A percentile compares a stretch with the other conserved stretches of the same genome.
phyloP scores from a whole-genome alignment of 2,797 vertebrate species.

The Acropternis orthonyx region DNA sequence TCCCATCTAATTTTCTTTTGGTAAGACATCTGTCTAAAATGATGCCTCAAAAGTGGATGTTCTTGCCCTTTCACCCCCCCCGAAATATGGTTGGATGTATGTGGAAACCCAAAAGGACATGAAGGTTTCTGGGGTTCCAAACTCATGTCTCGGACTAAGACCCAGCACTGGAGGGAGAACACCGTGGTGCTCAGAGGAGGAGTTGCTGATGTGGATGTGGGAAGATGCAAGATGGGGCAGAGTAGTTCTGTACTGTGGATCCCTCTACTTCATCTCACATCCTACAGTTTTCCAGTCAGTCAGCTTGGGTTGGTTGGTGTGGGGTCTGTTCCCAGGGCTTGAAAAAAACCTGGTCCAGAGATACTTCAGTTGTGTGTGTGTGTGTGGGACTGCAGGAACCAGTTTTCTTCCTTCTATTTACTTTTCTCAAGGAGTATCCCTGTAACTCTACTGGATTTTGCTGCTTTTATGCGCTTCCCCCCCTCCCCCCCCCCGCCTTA shows the following conservation, averaged over 20 bases:
- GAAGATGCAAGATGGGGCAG: no score
- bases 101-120: not conserved
- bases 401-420: not conserved
- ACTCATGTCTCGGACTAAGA: not conserved
- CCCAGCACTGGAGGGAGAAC: not conserved
- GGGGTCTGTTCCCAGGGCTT: not conserved
- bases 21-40: not conserved
- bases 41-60: not conserved
- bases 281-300: not conserved
- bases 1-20: not conserved
- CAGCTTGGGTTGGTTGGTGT: not conserved
- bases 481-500: no score
- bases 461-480: no score
- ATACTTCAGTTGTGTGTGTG: fast-evolving
- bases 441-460: not conserved
- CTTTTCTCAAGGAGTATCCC: not conserved
- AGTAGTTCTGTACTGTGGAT: not conserved
- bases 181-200: not conserved
- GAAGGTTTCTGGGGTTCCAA: not conserved
- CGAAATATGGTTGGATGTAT: not conserved
- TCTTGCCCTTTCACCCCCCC: no score
- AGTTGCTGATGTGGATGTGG: fast-evolving
- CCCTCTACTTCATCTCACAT: not conserved
- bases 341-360: not conserved
- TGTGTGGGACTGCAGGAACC: not conserved